These are phyloP conservation scores for Sebastes melanostomus DNA, from an alignment of 2,797 vertebrate genomes.

Conservation along the genomic window DNA sequence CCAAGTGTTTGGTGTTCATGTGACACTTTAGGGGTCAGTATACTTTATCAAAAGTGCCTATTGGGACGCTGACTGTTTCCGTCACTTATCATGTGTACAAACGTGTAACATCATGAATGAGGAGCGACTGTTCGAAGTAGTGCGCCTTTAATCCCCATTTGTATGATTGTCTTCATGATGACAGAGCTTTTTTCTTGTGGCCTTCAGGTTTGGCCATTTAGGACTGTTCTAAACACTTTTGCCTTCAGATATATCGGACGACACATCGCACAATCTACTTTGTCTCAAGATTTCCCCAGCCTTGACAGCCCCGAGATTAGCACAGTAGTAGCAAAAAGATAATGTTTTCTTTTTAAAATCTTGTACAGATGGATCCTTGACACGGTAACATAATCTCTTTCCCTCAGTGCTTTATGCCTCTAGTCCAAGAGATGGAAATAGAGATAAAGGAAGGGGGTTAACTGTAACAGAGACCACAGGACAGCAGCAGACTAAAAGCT, in stretches of 20 bases:
- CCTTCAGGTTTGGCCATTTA: not conserved
- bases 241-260: not conserved
- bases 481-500: constrained; percentile 76
- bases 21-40: not conserved
- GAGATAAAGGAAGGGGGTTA: constrained; percentile 62
- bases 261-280: not conserved
- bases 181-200: not conserved
- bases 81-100: not conserved
- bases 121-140: not conserved
- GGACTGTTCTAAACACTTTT: not conserved
- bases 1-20: constrained; percentile 1
- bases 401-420: constrained; percentile 23
- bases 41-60: not conserved
- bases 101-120: not conserved
- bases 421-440: constrained; percentile 54
- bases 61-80: not conserved
- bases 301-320: constrained; percentile 21
- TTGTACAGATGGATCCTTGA: constrained; percentile 36
- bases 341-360: constrained; percentile 26
- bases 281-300: not conserved
- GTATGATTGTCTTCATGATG: not conserved
- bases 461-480: constrained; percentile 65
- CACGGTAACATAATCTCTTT: constrained; percentile 52
- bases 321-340: constrained; percentile 18
- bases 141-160: not conserved